A percentile compares a stretch with the other conserved stretches of the same genome.
Evolutionary conservation across 2,113 vertebrate genomes (phyloP).

Genomic region (Ploceus nigricollis): DNA sequence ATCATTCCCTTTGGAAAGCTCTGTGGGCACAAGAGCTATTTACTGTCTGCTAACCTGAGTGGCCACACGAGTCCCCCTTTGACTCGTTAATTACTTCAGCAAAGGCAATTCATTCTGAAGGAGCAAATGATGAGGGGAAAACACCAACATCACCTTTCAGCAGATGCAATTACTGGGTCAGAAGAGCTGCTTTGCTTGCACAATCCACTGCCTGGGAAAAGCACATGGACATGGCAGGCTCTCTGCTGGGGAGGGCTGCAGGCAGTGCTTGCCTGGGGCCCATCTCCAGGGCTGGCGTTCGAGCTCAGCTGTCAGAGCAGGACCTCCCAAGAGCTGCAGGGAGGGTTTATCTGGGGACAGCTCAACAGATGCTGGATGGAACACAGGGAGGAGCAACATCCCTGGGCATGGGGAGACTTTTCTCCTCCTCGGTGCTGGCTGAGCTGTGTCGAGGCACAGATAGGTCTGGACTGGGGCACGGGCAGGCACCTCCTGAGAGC

Average conservation of each 20-base stretch:
- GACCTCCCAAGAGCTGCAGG: fast-evolving
- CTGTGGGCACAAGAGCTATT: neutral
- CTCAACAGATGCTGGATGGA: neutral
- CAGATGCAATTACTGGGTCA: neutral
- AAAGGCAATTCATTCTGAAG: neutral
- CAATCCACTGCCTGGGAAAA: neutral
- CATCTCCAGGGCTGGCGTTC: neutral
- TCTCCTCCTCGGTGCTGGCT: neutral
- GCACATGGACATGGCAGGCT: fast-evolving
- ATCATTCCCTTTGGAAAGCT: neutral
- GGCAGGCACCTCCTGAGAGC: neutral
- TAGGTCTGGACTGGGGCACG: neutral
- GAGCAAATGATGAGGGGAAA: neutral
- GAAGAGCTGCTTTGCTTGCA: neutral
- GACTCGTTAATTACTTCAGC: neutral
- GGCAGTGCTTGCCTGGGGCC: neutral
- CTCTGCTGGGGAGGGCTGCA: fast-evolving
- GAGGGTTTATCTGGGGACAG: neutral
- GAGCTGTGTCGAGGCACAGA: neutral
- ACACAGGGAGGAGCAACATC: neutral
- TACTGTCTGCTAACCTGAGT: neutral
- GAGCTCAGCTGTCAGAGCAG: neutral
- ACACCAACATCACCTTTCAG: neutral
- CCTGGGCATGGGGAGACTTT: neutral
- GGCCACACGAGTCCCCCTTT: neutral